Evolutionary conservation across 2,888 invertebrate species (phyloP).

Genomic region (Troides helena): DNA sequence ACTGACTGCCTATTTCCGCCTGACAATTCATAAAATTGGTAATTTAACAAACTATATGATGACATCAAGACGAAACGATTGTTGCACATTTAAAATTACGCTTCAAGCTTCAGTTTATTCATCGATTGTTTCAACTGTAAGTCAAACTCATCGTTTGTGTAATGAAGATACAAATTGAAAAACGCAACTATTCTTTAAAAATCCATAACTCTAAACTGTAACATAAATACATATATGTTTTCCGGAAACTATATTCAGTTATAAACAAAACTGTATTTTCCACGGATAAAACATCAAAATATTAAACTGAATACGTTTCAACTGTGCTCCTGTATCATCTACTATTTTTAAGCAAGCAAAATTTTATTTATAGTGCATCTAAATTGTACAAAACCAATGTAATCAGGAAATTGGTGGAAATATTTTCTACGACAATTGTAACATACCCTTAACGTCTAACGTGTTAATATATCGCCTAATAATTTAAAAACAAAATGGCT

Average conservation of each 20-base stretch:
- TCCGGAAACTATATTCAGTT: too few relatives aligned
- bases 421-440: slow-evolving; percentile 10
- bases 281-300: too few relatives aligned
- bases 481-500: neutral
- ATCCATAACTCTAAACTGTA: neutral
- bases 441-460: slow-evolving; percentile 16
- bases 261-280: too few relatives aligned
- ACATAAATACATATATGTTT: neutral
- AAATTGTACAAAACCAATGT: neutral
- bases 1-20: neutral
- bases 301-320: too few relatives aligned
- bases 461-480: neutral
- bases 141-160: slow-evolving; percentile 17
- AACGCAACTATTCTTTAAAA: neutral
- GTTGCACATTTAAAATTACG: neutral
- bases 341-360: too few relatives aligned
- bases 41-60: slow-evolving; percentile 8
- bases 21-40: neutral
- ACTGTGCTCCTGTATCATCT: too few relatives aligned
- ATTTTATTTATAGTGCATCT: neutral
- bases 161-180: neutral
- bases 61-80: slow-evolving; percentile 11
- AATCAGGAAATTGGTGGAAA: neutral
- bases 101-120: neutral
- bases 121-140: slow-evolving; percentile 2